Base-by-base conservation (phyloP, 23 tunicate genomes). In the Trididemnum miniatum region DNA sequence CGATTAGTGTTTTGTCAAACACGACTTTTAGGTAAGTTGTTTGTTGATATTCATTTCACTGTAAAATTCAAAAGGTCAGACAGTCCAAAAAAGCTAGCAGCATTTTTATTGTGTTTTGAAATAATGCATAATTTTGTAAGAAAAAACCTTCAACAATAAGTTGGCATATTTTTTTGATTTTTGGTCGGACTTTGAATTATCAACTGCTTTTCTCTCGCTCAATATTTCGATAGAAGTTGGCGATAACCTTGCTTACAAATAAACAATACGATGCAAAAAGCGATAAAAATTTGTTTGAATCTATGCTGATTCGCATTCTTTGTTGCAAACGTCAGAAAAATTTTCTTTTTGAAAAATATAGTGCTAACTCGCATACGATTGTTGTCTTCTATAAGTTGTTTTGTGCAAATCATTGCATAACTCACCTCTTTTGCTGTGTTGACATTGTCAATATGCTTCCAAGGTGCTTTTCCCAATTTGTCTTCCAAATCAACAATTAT, bases 381-480 rank as follows among this genome's bases (percentile, higher is more conserved):
- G n/a, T n/a, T n/a, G n/a, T n/a, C n/a, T n/a, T n/a, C n/a, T n/a
- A n/a, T n/a, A n/a, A n/a, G n/a, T n/a, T n/a, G n/a, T n/a, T n/a
- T n/a, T 7, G 12, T 44, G 54, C 54, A 44, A 7, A 7, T 44
- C 15, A 44, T 44, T 44, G 54, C 15, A 7, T n/a, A n/a, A n/a
- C n/a, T 44, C 15, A 44, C 54, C 54, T 9, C 15, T 44, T 44
- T 15, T 63, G 22, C 31, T 63, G 31, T 23, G 59, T 44, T 44
- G 15, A 7, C 15, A 15, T 9, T 26, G 26, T 24, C 79, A 24
- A 39, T 39, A 81, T 82, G 77, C 34, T 85, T 75, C 96, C 96
- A 90, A 35, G 96, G 96, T 50, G 23, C 80, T 7, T 79, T 71
- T 23, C 96, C 96, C 25, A 90, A 71, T 51, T 90, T 90, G 62